Percentiles rank a stretch among this genome's conserved stretches.
phyloP scores from a whole-genome alignment of 1,140 invertebrate genomes.

The Conus betulinus region DNA sequence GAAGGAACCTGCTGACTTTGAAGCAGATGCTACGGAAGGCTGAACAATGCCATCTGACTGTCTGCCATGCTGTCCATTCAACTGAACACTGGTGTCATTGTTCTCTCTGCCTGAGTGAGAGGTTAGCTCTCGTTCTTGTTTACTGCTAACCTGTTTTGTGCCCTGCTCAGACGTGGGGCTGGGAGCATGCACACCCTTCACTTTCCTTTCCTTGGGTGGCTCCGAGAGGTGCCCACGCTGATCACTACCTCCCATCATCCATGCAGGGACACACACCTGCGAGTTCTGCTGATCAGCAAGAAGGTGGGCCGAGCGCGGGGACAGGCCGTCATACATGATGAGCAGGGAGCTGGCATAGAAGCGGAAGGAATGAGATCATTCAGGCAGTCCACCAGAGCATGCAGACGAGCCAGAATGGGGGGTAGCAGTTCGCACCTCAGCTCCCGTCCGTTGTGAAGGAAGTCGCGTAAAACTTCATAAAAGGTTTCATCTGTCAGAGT shows the following conservation, averaged over 20 bases:
- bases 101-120: too few relatives aligned
- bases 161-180: too few relatives aligned
- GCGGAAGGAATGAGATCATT: constrained; percentile 92
- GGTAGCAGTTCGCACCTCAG: constrained; percentile 84
- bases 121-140: too few relatives aligned
- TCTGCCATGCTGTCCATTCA: too few relatives aligned
- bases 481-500: constrained; percentile 89
- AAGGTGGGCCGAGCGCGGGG: too few relatives aligned
- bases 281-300: not conserved
- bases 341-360: constrained; percentile 97
- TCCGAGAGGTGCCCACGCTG: too few relatives aligned
- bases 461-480: constrained; percentile 87
- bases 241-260: not conserved
- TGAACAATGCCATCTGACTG: not conserved
- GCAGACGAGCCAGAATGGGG: constrained; percentile 85
- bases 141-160: too few relatives aligned
- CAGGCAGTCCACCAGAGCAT: constrained; percentile 85
- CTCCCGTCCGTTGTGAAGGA: constrained; percentile 89
- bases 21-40: not conserved
- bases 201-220: too few relatives aligned
- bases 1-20: not conserved
- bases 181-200: too few relatives aligned
- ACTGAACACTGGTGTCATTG: too few relatives aligned
- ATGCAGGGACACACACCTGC: not conserved
- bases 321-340: constrained; percentile 91